Evolutionary conservation across 2,113 vertebrate genomes (phyloP).

Genomic region (Sarotherodon lohbergeri): DNA sequence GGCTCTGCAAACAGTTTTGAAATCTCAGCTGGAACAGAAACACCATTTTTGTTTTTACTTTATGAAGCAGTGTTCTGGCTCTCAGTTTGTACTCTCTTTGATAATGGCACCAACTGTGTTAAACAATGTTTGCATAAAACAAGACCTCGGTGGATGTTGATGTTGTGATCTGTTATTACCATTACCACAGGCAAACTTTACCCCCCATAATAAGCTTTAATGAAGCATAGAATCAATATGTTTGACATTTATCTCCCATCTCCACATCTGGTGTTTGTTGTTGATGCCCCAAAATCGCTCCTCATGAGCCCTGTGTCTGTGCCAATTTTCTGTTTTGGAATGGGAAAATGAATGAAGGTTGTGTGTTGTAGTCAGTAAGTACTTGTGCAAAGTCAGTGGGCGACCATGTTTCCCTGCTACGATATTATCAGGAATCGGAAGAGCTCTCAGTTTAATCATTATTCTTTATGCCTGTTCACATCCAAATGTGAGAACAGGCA

Average conservation of each 20-base stretch:
- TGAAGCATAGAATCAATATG: slow-evolving; percentile 57
- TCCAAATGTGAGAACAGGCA: slow-evolving; percentile 5
- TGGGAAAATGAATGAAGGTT: slow-evolving; percentile 42
- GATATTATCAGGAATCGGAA: background rate
- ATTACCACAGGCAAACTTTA: slow-evolving; percentile 36
- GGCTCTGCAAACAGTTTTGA: background rate
- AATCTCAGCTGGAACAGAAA: background rate
- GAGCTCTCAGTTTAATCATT: slow-evolving; percentile 18
- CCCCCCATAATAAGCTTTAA: slow-evolving; percentile 42
- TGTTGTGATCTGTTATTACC: slow-evolving; percentile 10
- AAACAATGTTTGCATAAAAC: slow-evolving; percentile 41
- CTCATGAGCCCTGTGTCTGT: slow-evolving; percentile 36
- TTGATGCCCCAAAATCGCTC: slow-evolving; percentile 56
- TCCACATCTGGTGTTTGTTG: slow-evolving; percentile 65
- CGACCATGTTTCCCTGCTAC: slow-evolving; percentile 1
- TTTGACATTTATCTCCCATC: slow-evolving; percentile 57
- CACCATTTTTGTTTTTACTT: background rate
- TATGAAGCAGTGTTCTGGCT: background rate
- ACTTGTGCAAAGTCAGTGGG: slow-evolving; percentile 24
- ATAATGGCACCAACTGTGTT: slow-evolving; percentile 20
- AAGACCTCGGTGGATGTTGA: slow-evolving; percentile 11
- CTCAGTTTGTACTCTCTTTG: background rate
- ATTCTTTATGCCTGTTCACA: background rate
- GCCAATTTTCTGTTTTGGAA: slow-evolving; percentile 44
- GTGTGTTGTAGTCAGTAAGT: slow-evolving; percentile 12